Evolutionary conservation across 1,140 invertebrate species (phyloP).

Genomic region (Achatina immaculata): DNA sequence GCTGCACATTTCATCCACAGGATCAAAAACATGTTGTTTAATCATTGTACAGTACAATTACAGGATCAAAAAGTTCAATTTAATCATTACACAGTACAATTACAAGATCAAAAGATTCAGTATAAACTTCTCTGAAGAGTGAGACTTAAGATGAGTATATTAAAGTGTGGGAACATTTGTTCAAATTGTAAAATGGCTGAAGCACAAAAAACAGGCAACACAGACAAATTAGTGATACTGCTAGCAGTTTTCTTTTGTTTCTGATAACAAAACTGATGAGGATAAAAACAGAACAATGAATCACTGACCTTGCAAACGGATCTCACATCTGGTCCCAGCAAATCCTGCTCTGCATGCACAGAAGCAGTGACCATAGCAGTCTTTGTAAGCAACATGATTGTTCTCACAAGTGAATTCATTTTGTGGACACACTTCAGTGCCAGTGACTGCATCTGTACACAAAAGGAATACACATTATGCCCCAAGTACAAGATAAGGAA

Average conservation of each 20-base stretch:
- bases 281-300: too few species aligned
- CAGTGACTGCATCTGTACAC: not conserved
- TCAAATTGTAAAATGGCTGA: too few species aligned
- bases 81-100: not conserved
- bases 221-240: too few species aligned
- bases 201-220: too few species aligned
- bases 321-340: slow-evolving; percentile 39
- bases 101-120: not conserved
- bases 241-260: too few species aligned
- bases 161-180: too few species aligned
- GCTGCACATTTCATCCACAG: not conserved
- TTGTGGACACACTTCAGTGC: not conserved
- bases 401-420: slow-evolving; percentile 30
- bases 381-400: slow-evolving; percentile 18
- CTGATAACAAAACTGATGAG: too few species aligned
- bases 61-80: not conserved
- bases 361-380: slow-evolving; percentile 38
- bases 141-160: too few species aligned
- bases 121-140: too few species aligned
- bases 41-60: not conserved
- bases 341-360: slow-evolving; percentile 26
- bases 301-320: slow-evolving; percentile 28
- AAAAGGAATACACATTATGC: not conserved
- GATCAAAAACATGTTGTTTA: not conserved
- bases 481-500: too few species aligned